Base-by-base conservation (phyloP, 2,888 invertebrate genomes). In the Trichopria drosophilae region DNA sequence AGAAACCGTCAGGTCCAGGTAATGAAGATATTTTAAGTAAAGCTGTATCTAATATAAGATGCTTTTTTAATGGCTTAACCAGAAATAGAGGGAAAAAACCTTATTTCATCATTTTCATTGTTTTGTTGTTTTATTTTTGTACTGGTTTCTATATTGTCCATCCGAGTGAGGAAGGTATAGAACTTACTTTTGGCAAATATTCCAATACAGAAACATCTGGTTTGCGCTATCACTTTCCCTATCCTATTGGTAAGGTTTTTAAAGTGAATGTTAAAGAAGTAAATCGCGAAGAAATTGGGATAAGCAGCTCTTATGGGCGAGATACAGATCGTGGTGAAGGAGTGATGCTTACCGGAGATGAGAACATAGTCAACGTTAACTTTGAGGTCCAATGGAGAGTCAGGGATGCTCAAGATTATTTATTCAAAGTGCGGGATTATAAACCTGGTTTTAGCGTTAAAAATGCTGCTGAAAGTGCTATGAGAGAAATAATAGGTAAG, bases 261-360 rank as follows among this genome's bases (percentile, higher is more conserved):
- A 44, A 44, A 35, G 44, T 44, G 44, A 44, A 35, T 22, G 44
- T 44, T 35, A 44, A 35, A 29, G 35, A 35, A 35, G 35, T 44
- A 44, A 44, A 44, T 19, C 24, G 36, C 28, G 44, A 44, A 44
- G 44, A 35, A 46, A 46, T 46, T 37, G 46, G 46, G 46, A 31
- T 46, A 37, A 46, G 45, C 36, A 36, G 36, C 28, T 45, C 36
- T 28, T 45, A 45, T 45, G 36, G 36, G 45, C 45, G 44, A 44
- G 44, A 45, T 36, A 36, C 45, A 45, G 36, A 45, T 44, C 44
- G 44, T 37, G 45, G 39, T 37, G 47, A 47, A 47, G 32, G 47
- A 32, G 32, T 31, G 31, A 47, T 39, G 47, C 32, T 47, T 32
- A 47, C 47, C 40, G 47, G 47, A 31, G 47, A 47, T 39, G 47